Conservation (phyloP, 2,797 vertebrate species). For the Gobio occitaniae region DNA sequence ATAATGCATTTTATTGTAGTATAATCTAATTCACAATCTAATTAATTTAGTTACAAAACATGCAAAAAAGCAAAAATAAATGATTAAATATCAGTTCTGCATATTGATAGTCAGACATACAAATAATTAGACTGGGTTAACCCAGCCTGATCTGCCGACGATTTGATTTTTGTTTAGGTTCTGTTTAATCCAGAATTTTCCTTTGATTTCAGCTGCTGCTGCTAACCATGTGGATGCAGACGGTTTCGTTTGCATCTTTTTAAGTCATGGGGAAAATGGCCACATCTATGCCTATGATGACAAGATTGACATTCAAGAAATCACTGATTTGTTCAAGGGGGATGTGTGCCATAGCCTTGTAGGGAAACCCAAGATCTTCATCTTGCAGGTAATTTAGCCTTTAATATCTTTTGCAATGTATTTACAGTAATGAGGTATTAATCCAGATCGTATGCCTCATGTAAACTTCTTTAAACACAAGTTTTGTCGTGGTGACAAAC, state of each 20-base stretch:
- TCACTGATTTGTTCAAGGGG: conserved; percentile 89
- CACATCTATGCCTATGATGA: conserved; percentile 83
- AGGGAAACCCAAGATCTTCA: conserved; percentile 97
- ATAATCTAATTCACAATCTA: neutral
- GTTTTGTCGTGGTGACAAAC: conserved; percentile 83
- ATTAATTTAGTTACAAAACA: neutral
- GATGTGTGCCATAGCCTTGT: conserved; percentile 87
- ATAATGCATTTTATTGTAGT: neutral
- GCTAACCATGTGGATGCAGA: conserved; percentile 84
- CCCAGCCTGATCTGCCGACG: no score
- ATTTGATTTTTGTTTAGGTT: neutral
- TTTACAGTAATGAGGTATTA: neutral
- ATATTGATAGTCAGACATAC: neutral
- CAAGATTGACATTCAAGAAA: conserved; percentile 81
- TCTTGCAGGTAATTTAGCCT: conserved; percentile 87
- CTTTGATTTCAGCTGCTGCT: conserved; percentile 75
- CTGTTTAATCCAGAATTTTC: neutral
- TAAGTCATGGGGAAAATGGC: conserved; percentile 91
- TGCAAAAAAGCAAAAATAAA: neutral
- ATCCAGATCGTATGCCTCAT: neutral
- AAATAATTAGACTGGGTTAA: neutral
- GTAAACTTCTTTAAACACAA: conserved; percentile 52
- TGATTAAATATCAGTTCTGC: neutral
- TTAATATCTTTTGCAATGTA: neutral
- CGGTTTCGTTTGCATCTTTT: conserved; percentile 90